Evolutionary conservation across 2,113 vertebrate species (phyloP).

Genomic region (Nansenia antarctica): DNA sequence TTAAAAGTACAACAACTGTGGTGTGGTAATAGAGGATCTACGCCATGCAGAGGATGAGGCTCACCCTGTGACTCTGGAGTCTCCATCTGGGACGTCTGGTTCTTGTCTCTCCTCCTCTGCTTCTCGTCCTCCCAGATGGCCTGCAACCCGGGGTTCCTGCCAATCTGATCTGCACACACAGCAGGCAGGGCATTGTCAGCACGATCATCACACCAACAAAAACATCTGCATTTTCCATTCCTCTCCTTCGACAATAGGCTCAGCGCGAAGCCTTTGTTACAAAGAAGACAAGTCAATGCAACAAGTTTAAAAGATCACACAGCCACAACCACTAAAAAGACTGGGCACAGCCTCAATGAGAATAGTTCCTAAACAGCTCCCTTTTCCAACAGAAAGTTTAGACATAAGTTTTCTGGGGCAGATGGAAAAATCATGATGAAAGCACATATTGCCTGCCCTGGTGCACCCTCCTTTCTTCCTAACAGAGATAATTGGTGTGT

Average conservation of each 20-base stretch:
- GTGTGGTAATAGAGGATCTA: too few relatives aligned
- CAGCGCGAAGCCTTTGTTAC: not conserved
- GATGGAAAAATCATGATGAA: conserved; percentile 1
- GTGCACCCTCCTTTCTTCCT: not conserved
- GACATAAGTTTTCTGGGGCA: not conserved
- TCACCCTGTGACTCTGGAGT: conserved; percentile 82
- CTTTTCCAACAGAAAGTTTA: not conserved
- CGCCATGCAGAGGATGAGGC: too few relatives aligned
- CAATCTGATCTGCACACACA: conserved; percentile 83
- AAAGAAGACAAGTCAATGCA: not conserved
- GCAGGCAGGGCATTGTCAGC: not conserved
- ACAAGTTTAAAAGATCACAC: not conserved
- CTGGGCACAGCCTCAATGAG: not conserved
- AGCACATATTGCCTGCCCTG: not conserved
- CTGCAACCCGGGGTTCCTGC: conserved; percentile 92
- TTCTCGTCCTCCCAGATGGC: conserved; percentile 99
- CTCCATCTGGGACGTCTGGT: conserved; percentile 87
- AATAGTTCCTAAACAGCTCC: not conserved
- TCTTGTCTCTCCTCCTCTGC: conserved; percentile 86
- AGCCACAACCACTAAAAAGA: not conserved
- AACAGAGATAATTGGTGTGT: not conserved
- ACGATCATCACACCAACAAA: not conserved
- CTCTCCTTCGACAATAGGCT: not conserved
- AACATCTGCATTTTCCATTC: not conserved
- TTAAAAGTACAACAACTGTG: too few relatives aligned